Conservation (phyloP, 2,797 vertebrate species). For the Urosaurus nigricauda region DNA sequence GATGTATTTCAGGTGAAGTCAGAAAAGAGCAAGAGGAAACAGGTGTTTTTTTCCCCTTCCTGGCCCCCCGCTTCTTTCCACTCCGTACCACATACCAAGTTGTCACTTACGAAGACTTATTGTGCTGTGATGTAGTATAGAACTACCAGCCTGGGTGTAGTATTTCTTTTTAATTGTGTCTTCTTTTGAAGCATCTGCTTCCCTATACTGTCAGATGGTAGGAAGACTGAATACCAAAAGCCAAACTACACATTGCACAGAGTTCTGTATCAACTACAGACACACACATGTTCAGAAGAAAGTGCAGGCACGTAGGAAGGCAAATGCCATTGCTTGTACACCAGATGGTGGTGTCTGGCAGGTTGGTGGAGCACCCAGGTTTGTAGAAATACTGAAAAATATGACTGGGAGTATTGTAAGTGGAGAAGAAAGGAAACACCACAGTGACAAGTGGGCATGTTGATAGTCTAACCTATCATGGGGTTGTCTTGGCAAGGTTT, state of each 20-base stretch:
- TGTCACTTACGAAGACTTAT: background rate
- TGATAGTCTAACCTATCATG: background rate
- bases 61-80: background rate
- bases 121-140: slow-evolving; percentile 38
- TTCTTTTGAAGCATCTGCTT: slow-evolving; percentile 61
- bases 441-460: background rate
- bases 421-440: background rate
- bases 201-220: slow-evolving; percentile 61
- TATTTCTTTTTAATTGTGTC: slow-evolving; percentile 60
- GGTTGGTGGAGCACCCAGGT: background rate
- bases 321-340: background rate
- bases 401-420: no score
- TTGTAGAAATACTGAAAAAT: background rate
- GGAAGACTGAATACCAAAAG: slow-evolving; percentile 67
- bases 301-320: no score
- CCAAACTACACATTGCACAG: slow-evolving; percentile 21
- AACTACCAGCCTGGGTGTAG: slow-evolving; percentile 43
- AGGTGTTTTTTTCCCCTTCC: background rate
- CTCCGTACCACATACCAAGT: slow-evolving; percentile 10
- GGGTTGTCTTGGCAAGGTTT: no score
- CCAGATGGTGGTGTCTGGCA: background rate
- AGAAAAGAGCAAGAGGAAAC: background rate
- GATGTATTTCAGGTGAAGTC: background rate
- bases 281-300: background rate
- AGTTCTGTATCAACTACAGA: slow-evolving; percentile 40